These are phyloP conservation scores for Meandrusa payeni DNA, from an alignment of 2,888 invertebrate species.

Conservation along the genomic window DNA sequence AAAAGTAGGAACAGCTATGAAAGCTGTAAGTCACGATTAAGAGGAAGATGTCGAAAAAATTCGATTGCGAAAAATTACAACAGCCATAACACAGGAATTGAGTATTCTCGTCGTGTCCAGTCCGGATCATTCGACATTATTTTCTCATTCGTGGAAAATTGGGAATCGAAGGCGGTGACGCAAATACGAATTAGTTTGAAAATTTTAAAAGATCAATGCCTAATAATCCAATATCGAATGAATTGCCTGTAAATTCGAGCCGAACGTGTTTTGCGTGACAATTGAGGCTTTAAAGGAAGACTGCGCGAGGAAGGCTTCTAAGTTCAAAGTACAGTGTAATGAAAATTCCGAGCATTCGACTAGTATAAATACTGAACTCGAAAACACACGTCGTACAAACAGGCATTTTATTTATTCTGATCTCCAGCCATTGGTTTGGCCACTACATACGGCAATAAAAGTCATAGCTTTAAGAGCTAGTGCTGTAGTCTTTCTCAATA, in stretches of 20 bases:
- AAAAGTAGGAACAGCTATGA: no score
- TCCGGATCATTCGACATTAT: constrained; percentile 58
- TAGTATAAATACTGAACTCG: no score
- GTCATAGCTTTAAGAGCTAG: no score
- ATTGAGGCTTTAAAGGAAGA: constrained; percentile 36
- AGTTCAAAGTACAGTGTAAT: constrained; percentile 29
- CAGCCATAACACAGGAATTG: constrained; percentile 34
- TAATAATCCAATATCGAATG: constrained; percentile 78
- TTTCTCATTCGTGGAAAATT: constrained; percentile 55
- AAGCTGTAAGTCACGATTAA: neutral
- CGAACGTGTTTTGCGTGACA: constrained; percentile 59
- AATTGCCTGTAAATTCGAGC: constrained; percentile 74
- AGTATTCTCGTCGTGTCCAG: constrained; percentile 53
- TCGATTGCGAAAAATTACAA: constrained; percentile 11
- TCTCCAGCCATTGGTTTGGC: no score
- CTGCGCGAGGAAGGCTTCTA: constrained; percentile 41
- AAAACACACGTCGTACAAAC: no score
- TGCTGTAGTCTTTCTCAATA: no score
- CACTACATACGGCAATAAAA: no score
- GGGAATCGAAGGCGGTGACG: constrained; percentile 51
- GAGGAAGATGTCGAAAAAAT: neutral
- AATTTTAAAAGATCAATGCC: constrained; percentile 73
- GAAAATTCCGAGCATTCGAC: neutral
- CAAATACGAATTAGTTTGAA: constrained; percentile 35
- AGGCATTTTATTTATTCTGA: no score